Percentiles rank a stretch among this genome's conserved stretches.
phyloP scores from a whole-genome alignment of 2,797 vertebrate genomes.

The Semaprochilodus insignis region DNA sequence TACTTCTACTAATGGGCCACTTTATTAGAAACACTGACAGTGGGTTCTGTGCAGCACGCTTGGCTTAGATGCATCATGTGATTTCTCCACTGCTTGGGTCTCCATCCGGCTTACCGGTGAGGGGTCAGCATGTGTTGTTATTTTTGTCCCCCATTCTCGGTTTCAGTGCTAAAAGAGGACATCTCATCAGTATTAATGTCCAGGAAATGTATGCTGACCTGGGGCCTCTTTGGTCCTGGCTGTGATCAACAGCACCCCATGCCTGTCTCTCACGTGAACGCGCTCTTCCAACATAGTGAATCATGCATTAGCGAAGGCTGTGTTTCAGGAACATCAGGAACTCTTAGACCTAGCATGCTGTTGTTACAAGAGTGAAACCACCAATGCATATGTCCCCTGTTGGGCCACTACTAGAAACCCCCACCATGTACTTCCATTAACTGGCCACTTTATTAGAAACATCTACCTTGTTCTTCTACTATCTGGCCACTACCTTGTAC shows the following conservation, averaged over 20 bases:
- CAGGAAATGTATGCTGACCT: slow-evolving; percentile 33
- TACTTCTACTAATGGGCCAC: too few species aligned
- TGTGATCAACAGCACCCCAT: neutral
- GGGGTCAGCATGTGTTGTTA: slow-evolving; percentile 12
- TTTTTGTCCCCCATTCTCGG: slow-evolving; percentile 28
- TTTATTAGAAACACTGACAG: too few species aligned
- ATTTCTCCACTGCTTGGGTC: slow-evolving; percentile 3
- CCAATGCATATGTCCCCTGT: too few species aligned
- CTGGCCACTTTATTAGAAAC: too few species aligned
- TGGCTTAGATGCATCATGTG: neutral
- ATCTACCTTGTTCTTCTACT: too few species aligned
- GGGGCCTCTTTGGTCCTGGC: neutral
- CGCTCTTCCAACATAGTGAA: neutral
- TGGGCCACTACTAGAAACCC: too few species aligned
- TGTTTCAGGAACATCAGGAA: neutral
- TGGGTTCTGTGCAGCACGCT: too few species aligned
- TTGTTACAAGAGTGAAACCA: too few species aligned
- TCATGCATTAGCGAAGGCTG: neutral
- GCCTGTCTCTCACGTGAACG: neutral
- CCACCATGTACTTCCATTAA: too few species aligned
- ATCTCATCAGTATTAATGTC: slow-evolving; percentile 45
- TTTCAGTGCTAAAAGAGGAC: slow-evolving; percentile 32
- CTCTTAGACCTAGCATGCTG: neutral
- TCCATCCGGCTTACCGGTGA: neutral
- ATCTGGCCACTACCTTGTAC: too few species aligned